A percentile compares a stretch with the other conserved stretches of the same genome.
Evolutionary conservation across 1,140 invertebrate species (phyloP).

Genomic region (Ips nitidus): DNA sequence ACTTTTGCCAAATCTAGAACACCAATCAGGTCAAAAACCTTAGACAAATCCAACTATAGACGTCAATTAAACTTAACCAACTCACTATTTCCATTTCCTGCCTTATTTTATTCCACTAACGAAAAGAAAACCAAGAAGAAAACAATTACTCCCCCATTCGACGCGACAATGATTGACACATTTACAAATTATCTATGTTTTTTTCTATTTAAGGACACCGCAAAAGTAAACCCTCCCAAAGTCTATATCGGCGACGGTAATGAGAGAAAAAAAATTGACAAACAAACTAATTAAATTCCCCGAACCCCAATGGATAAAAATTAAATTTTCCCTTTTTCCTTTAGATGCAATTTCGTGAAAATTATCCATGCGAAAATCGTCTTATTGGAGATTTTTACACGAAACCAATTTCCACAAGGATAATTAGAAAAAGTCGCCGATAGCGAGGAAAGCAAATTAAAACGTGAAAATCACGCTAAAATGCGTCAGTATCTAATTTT

Average conservation of each 20-base stretch:
- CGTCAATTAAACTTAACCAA: constrained; percentile 18
- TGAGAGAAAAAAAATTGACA: too few species aligned
- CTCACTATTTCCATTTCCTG: constrained; percentile 15
- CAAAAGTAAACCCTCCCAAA: too few species aligned
- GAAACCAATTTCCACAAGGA: constrained; percentile 1
- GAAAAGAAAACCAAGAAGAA: constrained; percentile 20
- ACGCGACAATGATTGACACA: constrained; percentile 12
- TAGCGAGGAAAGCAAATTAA: too few species aligned
- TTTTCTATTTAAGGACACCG: background rate
- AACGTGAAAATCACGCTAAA: too few species aligned
- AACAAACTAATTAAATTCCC: background rate
- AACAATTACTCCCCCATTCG: constrained; percentile 9
- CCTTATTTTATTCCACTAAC: constrained; percentile 19
- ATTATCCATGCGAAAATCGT: constrained; percentile 1
- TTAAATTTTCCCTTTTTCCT: constrained; percentile 1
- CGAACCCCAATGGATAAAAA: background rate
- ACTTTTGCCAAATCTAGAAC: too few species aligned
- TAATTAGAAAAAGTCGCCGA: background rate
- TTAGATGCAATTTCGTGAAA: background rate
- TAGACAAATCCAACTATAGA: constrained; percentile 2
- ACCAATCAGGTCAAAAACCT: too few species aligned
- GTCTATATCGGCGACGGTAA: too few species aligned
- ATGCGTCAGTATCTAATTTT: too few species aligned
- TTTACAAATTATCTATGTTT: background rate
- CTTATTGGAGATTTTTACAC: background rate